Conservation (phyloP, 2,888 invertebrate species). For the Listrodromus nycthemerus region DNA sequence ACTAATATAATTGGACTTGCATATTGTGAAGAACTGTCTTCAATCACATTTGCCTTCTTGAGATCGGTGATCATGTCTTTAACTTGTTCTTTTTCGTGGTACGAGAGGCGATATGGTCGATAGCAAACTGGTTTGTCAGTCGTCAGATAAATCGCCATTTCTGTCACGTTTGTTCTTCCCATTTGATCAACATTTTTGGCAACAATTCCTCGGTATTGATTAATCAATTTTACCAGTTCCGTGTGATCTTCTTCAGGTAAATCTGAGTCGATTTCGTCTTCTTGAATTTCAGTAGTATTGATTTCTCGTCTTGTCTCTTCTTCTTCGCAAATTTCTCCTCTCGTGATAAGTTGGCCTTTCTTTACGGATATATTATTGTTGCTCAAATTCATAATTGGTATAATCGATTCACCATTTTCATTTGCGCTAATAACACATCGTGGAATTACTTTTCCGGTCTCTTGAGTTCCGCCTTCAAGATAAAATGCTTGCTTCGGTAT, state of each 20-base stretch:
- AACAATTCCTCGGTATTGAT: conserved; percentile 28
- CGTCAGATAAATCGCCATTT: conserved; percentile 71
- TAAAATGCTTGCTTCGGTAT: conserved; percentile 51
- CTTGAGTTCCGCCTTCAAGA: conserved; percentile 62
- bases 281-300: not conserved
- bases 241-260: not conserved
- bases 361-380: not conserved
- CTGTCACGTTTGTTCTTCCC: conserved; percentile 57
- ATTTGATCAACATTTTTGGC: conserved; percentile 54
- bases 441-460: conserved; percentile 60
- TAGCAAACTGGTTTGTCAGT: conserved; percentile 70
- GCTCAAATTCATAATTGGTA: conserved; percentile 57
- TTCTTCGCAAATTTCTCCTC: conserved; percentile 37
- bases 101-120: conserved; percentile 12
- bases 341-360: conserved; percentile 25
- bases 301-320: not conserved
- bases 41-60: conserved; percentile 60
- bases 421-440: conserved; percentile 60
- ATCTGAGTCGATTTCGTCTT: conserved; percentile 45
- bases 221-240: conserved; percentile 20
- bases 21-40: conserved; percentile 65
- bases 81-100: conserved; percentile 68
- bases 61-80: conserved; percentile 59
- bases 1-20: conserved; percentile 65
- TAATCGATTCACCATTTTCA: conserved; percentile 49